phyloP scores from a whole-genome alignment of 2,888 invertebrate species.

The Lissonota sp. region DNA sequence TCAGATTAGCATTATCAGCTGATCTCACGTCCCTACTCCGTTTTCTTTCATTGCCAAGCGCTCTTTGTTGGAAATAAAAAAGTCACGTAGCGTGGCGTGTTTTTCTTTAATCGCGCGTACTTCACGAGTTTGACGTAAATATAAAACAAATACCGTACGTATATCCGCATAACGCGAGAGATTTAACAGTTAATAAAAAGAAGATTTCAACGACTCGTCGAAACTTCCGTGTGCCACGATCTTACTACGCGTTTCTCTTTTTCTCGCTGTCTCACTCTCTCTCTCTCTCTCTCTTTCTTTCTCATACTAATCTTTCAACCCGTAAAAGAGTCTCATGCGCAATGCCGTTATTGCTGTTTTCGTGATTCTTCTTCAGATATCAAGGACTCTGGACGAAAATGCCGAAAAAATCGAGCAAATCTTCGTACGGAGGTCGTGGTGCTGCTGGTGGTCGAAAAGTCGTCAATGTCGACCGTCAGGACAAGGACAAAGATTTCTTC shows the following conservation, averaged over 20 bases:
- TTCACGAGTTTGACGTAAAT: not conserved
- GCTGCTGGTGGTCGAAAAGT: conserved; percentile 6
- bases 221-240: conserved; percentile 9
- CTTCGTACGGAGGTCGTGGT: conserved; percentile 67
- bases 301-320: not conserved
- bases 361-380: conserved; percentile 33
- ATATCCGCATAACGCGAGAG: not conserved
- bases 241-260: conserved; percentile 4
- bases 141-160: conserved; percentile 18
- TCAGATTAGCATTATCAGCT: conserved; percentile 8
- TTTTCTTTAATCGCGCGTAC: not conserved
- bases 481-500: conserved; percentile 74
- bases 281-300: not conserved
- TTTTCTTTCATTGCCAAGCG: not conserved
- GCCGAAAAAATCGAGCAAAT: conserved; percentile 75
- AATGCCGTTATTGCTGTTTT: conserved; percentile 19
- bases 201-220: not conserved
- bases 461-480: conserved; percentile 57
- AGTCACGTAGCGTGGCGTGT: not conserved
- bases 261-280: not conserved
- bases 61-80: conserved; percentile 6
- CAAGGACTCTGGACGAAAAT: conserved; percentile 62
- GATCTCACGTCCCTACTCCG: not conserved
- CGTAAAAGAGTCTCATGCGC: conserved; percentile 27
- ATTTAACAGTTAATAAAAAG: not conserved